Evolutionary conservation across 2,888 invertebrate species (phyloP), one percentile per base, ranked within the genome.

Genomic region (Onchidella celtica): DNA sequence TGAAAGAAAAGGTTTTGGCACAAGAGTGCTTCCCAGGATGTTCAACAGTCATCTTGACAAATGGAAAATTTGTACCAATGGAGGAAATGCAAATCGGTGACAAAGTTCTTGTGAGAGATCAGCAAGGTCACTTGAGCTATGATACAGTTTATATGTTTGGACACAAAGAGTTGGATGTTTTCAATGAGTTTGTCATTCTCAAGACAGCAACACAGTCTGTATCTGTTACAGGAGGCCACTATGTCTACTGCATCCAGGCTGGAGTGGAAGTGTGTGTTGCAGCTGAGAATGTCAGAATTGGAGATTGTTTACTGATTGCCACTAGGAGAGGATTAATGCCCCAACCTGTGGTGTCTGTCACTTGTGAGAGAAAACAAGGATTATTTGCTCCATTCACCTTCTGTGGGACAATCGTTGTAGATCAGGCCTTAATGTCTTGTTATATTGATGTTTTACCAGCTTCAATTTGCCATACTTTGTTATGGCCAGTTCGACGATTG

Each of bases 341-440:
- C 17, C 27, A 55, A 17, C 17, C 32, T 24, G 77, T 78, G 24
- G 17, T 32, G 24, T 3, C 1, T 3, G 38, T 78, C 3, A 40
- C 47, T 0, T 36, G n/a, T 32, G 77, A 69, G 36, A 69, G n/a
- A 34, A 57, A 78, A 34, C 34, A n/a, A 57, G 77, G 77, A 24
- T 29, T 79, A 40, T 79, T 38, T 70, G 78, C 78, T 38, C 78
- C 78, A n/a, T n/a, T n/a, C n/a, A n/a, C n/a, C n/a, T n/a, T n/a
- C n/a, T n/a, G n/a, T n/a, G n/a, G n/a, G n/a, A 17, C 70, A 27
- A 27, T 78, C n/a, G 2, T 78, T 2, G 68, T 78, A 14, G 69
- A 78, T 2, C 57, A 59, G 2, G 59, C 57, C 4, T 57, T 78
- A 0, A 68, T 69, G 68, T 78, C 77, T 9, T 78, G 77, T 38